Evolutionary conservation across 2,797 vertebrate species (phyloP).

Genomic region (Sylvilagus floridanus): DNA sequence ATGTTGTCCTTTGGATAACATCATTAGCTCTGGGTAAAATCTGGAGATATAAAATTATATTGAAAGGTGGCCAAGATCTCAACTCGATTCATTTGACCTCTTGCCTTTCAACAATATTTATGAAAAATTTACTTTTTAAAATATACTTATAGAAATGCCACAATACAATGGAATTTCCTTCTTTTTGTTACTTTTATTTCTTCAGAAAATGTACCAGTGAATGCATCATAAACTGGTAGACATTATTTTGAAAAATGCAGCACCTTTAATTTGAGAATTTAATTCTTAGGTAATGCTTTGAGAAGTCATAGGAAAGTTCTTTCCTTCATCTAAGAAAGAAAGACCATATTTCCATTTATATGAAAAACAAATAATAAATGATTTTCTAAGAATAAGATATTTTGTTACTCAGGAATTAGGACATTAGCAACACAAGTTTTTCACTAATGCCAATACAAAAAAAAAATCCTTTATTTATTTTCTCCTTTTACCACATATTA

Average conservation of each 20-base stretch:
- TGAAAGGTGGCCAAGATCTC: not conserved
- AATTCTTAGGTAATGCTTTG: not conserved
- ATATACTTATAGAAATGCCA: not conserved
- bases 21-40: conserved; percentile 45
- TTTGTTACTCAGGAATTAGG: not conserved
- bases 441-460: not conserved
- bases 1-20: conserved; percentile 56
- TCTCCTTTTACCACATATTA: not conserved
- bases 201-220: not conserved
- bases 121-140: not conserved
- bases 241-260: not conserved
- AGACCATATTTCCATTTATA: not conserved
- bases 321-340: not conserved
- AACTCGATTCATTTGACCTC: conserved; percentile 6
- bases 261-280: not conserved
- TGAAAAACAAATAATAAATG: not conserved
- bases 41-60: not conserved
- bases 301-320: not conserved
- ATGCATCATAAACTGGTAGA: not conserved
- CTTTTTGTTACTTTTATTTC: not conserved
- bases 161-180: not conserved
- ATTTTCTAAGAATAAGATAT: not conserved
- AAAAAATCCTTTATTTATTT: not conserved
- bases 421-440: not conserved
- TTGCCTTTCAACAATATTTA: not conserved